Conservation (phyloP, 2,888 invertebrate species). For the Apamea anceps region DNA sequence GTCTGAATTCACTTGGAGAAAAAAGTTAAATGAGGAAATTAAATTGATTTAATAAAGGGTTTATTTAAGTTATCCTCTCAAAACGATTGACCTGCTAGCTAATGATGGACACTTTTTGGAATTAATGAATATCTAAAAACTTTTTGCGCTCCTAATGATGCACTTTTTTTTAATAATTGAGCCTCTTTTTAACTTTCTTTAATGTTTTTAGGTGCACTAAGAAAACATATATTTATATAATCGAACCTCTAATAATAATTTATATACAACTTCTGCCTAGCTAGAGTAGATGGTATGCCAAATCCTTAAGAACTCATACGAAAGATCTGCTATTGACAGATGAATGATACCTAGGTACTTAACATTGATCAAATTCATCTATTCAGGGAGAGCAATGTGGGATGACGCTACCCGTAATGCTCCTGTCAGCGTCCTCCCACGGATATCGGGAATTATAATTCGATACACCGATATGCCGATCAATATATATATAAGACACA, state of each 20-base stretch:
- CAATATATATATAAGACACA: constrained; percentile 31
- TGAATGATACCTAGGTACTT: background rate
- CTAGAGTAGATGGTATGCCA: background rate
- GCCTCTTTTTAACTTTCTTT: no score
- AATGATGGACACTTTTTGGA: background rate
- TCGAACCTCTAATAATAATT: no score
- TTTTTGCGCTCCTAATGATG: no score
- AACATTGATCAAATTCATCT: background rate
- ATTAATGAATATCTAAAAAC: background rate
- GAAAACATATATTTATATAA: no score
- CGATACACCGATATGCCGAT: constrained; percentile 11
- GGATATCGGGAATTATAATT: background rate
- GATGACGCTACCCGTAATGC: background rate
- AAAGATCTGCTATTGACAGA: background rate
- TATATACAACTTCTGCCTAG: no score
- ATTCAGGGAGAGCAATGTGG: background rate
- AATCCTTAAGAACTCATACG: background rate
- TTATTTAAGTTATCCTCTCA: background rate
- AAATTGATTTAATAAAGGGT: background rate
- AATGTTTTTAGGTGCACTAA: no score
- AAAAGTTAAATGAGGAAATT: background rate
- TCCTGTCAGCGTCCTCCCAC: constrained; percentile 38
- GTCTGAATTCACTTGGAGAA: background rate
- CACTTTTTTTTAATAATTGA: no score
- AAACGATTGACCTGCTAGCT: background rate